Conservation (phyloP, 92 coral and sea anemone species). For the Parazoanthus darwini region DNA sequence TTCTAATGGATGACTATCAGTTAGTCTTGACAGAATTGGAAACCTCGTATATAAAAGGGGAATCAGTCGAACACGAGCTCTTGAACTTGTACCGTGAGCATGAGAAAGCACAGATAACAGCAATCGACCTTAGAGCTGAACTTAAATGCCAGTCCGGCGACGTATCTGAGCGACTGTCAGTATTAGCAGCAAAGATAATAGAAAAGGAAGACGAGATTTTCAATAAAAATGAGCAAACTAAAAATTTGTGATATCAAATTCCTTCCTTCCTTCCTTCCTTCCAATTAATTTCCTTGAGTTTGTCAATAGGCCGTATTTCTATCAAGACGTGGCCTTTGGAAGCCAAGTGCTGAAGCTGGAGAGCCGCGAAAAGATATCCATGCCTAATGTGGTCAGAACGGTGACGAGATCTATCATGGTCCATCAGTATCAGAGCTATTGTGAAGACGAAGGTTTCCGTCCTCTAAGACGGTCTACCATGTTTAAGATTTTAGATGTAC, state of each 20-base stretch:
- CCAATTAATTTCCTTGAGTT: no score
- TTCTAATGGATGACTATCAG: not conserved
- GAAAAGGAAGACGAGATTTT: not conserved
- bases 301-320: no score
- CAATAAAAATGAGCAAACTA: not conserved
- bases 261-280: no score
- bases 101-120: not conserved
- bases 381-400: no score
- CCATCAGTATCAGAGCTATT: no score
- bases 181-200: not conserved
- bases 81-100: not conserved
- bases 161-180: not conserved
- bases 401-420: no score
- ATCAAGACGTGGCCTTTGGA: no score
- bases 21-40: not conserved
- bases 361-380: no score
- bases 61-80: not conserved
- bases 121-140: not conserved
- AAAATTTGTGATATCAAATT: not conserved
- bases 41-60: not conserved
- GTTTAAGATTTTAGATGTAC: no score
- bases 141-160: not conserved
- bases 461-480: no score
- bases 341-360: no score
- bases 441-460: no score